Evolutionary conservation across 2,797 vertebrate species (phyloP).

Genomic region (Lutjanus argentimaculatus): DNA sequence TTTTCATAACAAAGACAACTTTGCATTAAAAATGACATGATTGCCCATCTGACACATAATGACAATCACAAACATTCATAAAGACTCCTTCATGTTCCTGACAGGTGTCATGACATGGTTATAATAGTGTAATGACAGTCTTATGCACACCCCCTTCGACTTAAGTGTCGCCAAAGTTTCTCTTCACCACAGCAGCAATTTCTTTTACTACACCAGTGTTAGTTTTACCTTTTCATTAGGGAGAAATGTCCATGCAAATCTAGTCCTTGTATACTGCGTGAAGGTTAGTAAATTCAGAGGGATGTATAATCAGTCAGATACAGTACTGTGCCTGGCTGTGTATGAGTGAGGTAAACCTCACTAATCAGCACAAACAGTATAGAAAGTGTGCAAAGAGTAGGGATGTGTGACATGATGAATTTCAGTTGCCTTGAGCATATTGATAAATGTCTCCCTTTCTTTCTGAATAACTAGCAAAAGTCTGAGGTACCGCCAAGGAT

Average conservation of each 20-base stretch:
- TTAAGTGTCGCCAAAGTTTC: no score
- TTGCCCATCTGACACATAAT: no score
- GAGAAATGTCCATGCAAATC: background rate
- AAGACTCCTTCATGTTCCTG: no score
- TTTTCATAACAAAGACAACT: no score
- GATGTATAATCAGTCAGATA: background rate
- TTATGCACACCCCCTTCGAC: no score
- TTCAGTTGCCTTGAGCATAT: background rate
- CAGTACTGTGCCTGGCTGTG: background rate
- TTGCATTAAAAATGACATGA: no score
- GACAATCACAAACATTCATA: no score
- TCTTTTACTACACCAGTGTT: background rate
- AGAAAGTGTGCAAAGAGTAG: background rate
- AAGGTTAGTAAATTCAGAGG: background rate
- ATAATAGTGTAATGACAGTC: no score
- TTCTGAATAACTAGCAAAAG: background rate
- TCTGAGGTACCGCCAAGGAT: background rate
- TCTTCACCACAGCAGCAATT: background rate
- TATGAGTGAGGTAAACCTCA: background rate
- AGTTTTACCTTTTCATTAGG: background rate
- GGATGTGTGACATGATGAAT: background rate
- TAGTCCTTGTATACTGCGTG: background rate
- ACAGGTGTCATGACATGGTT: no score
- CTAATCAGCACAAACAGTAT: background rate
- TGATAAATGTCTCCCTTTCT: background rate